Percentiles rank a stretch among this genome's conserved stretches.
Conservation (phyloP, 2,888 invertebrate genomes). For the Troides oblongomaculatus region DNA sequence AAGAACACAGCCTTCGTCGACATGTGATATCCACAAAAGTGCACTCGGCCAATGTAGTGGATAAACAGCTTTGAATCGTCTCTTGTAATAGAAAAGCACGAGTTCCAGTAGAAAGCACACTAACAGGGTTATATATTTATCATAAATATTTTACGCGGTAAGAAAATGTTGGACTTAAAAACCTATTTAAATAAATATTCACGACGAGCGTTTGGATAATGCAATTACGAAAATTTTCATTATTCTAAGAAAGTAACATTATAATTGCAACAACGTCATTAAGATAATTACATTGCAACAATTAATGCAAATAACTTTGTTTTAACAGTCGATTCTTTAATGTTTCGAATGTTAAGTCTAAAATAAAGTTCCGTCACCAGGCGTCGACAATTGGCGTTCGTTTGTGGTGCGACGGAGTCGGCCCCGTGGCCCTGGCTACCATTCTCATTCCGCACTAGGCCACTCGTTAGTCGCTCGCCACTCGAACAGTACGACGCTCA, state of each 20-base stretch:
- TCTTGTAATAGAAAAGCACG: too few relatives aligned
- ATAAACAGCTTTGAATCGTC: too few relatives aligned
- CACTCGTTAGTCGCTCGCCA: constrained; percentile 64
- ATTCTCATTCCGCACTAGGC: constrained; percentile 43
- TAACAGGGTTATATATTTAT: too few relatives aligned
- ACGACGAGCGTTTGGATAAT: too few relatives aligned
- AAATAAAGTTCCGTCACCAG: constrained; percentile 47
- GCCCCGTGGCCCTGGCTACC: constrained; percentile 38
- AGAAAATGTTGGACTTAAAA: too few relatives aligned
- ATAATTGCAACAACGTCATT: background rate
- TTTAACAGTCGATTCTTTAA: constrained; percentile 10
- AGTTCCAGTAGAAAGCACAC: too few relatives aligned
- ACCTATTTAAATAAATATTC: too few relatives aligned
- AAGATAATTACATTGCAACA: background rate
- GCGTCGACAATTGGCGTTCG: constrained; percentile 32
- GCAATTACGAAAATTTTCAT: too few relatives aligned
- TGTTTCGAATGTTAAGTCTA: constrained; percentile 16
- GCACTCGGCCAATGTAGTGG: too few relatives aligned
- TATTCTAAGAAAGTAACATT: background rate
- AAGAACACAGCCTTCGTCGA: too few relatives aligned
- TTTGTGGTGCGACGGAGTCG: constrained; percentile 29
- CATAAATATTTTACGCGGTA: too few relatives aligned
- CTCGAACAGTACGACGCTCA: constrained; percentile 61
- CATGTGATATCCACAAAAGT: too few relatives aligned
- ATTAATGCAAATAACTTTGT: constrained; percentile 1